Evolutionary conservation across 2,888 invertebrate species (phyloP).

Genomic region (Drosophila gaucha): DNA sequence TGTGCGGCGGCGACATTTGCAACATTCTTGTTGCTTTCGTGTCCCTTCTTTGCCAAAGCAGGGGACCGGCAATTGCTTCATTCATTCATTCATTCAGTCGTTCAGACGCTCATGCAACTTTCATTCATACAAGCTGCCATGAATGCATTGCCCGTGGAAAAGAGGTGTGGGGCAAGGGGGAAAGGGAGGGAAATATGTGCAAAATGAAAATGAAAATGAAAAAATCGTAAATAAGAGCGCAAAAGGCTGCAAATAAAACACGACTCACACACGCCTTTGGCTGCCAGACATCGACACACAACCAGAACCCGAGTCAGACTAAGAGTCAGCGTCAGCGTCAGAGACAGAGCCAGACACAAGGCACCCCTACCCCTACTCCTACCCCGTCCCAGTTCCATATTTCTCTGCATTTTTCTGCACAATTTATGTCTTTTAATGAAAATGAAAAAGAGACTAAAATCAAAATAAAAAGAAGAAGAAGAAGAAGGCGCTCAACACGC

Average conservation of each 20-base stretch:
- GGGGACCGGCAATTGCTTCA: conserved; percentile 19
- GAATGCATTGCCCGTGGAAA: conserved; percentile 58
- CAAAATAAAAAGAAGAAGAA: conserved; percentile 42
- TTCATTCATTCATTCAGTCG: conserved; percentile 63
- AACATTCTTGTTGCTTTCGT: conserved; percentile 63
- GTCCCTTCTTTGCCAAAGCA: conserved; percentile 17
- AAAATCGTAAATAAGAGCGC: conserved; percentile 79
- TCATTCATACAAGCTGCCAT: conserved; percentile 71
- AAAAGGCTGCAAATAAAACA: conserved; percentile 71
- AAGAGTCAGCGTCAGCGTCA: conserved; percentile 2
- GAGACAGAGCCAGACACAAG: conserved; percentile 23
- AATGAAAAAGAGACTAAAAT: conserved; percentile 59
- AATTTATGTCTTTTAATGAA: conserved; percentile 81
- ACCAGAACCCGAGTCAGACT: conserved; percentile 23
- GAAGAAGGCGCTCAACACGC: conserved; percentile 63
- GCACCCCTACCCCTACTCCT: neutral
- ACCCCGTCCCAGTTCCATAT: conserved; percentile 20
- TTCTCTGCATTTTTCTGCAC: conserved; percentile 76
- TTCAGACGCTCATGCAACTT: conserved; percentile 74
- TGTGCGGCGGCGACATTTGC: conserved; percentile 66
- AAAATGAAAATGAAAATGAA: conserved; percentile 52
- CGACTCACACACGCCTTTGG: conserved; percentile 58
- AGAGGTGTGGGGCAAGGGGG: conserved; percentile 18
- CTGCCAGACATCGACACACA: conserved; percentile 21
- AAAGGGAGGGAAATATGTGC: conserved; percentile 44